Evolutionary conservation across 1,140 invertebrate species (phyloP), one percentile per base, ranked within the genome.

Genomic region (Euura saliciscinereae): DNA sequence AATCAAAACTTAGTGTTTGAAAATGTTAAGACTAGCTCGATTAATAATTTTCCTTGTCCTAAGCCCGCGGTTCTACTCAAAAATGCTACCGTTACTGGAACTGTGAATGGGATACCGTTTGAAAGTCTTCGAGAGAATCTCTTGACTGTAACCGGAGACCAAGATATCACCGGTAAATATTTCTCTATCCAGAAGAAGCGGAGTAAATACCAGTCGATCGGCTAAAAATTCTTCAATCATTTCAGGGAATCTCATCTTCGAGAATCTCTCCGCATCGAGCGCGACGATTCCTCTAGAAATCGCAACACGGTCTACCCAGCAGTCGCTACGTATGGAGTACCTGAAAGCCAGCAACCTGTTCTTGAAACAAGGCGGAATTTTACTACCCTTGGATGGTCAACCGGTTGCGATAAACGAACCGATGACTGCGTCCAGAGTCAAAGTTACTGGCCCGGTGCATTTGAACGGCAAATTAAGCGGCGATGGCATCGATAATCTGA

Each of bases 21-120:
- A 6, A 68, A 72, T 5, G 65, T 82, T 1, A 79, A 71, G 66
- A 45, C 78, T 4, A 64, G 75, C 2, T 71, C 67, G 7, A 45
- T 79, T 11, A 70, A 72, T 46, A 72, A 76, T 11, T 80, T 79
- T 64, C 79, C 72, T 7, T 83, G 82, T 68, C 83, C 84, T 2
- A 28, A 77, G 28, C 71, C 78, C n/a, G 78, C 72, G 44, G 44
- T 83, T 6, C 73, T 74, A 8, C 69, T 81, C 45, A 65, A 82
- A 11, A 73, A 81, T 43, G 69, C 83, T 8, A 59, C 28, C 6
- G 76, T 84, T 13, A 68, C 71, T 28, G 74, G 73, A 11, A 67
- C 73, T 28, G 59, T 86, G 3, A 84, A 85, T 69, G 79, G 79
- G 44, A 71, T 80, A 8, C 51, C 66, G 6, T 77, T 84, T 44